Conservation (phyloP, 2,888 invertebrate genomes). For the Steinernema hermaphroditum region DNA sequence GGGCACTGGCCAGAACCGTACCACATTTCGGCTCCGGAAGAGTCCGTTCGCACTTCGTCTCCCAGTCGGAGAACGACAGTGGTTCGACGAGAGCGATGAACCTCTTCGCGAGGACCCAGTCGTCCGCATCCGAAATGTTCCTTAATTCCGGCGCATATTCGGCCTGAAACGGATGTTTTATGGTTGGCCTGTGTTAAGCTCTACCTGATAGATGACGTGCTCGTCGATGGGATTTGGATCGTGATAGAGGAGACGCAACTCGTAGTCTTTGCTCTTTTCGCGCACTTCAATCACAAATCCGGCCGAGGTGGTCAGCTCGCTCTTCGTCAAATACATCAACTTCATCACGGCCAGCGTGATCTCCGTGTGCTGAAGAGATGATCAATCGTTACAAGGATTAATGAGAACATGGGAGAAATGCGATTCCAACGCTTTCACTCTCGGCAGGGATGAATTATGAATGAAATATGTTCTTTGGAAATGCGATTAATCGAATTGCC, state of each 20-base stretch:
- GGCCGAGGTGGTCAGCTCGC: slow-evolving; percentile 53
- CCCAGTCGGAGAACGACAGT: slow-evolving; percentile 14
- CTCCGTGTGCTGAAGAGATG: slow-evolving; percentile 50
- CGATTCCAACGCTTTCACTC: slow-evolving; percentile 9
- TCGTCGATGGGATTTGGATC: slow-evolving; percentile 54
- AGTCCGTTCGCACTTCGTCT: neutral
- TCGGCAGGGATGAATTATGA: neutral
- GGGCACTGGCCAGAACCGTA: neutral
- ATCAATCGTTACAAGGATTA: neutral
- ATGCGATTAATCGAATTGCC: too few species aligned
- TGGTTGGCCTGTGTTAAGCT: neutral
- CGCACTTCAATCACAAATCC: slow-evolving; percentile 50
- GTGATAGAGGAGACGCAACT: slow-evolving; percentile 48
- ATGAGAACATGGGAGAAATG: neutral
- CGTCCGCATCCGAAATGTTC: slow-evolving; percentile 36
- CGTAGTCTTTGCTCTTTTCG: slow-evolving; percentile 29
- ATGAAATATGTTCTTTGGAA: too few species aligned
- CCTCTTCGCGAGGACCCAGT: slow-evolving; percentile 38
- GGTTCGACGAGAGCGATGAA: slow-evolving; percentile 37
- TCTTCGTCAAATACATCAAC: slow-evolving; percentile 45
- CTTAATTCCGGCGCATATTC: slow-evolving; percentile 38
- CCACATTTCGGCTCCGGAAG: neutral
- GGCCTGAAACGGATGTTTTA: slow-evolving; percentile 28
- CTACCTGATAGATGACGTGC: slow-evolving; percentile 49
- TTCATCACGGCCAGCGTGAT: slow-evolving; percentile 51